Conservation (phyloP, 2,113 vertebrate species). For the Lagopus muta region DNA sequence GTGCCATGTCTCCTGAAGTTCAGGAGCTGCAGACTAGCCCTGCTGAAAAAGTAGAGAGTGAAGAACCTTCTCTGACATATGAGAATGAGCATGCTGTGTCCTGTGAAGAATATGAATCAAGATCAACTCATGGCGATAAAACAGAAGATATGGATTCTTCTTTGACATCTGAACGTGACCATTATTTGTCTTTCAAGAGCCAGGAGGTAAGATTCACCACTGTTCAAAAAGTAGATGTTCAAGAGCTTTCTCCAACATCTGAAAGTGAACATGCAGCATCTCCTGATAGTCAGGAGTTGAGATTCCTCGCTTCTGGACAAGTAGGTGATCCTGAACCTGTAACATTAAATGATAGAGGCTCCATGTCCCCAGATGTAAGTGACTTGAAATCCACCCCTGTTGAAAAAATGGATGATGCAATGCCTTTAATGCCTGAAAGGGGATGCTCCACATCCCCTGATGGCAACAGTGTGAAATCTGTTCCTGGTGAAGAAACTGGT, state of each 20-base stretch:
- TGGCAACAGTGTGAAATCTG: slow-evolving; percentile 26
- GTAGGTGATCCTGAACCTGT: not conserved
- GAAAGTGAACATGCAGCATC: slow-evolving; percentile 71
- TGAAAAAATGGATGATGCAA: slow-evolving; percentile 16
- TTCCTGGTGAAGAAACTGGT: slow-evolving; percentile 1
- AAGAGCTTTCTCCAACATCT: slow-evolving; percentile 59
- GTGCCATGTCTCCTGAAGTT: slow-evolving; percentile 74
- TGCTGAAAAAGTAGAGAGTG: not conserved
- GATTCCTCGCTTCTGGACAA: not conserved
- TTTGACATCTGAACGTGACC: not conserved
- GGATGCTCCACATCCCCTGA: slow-evolving; percentile 65
- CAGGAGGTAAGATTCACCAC: slow-evolving; percentile 47
- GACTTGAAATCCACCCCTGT: slow-evolving; percentile 67
- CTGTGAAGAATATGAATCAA: slow-evolving; percentile 72
- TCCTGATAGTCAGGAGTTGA: slow-evolving; percentile 45
- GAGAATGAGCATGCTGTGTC: slow-evolving; percentile 70
- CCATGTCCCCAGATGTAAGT: slow-evolving; percentile 71
- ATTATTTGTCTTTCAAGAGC: not conserved
- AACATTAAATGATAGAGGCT: slow-evolving; percentile 57
- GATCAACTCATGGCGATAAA: slow-evolving; percentile 80
- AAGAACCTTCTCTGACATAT: slow-evolving; percentile 62
- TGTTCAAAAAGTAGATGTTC: not conserved
- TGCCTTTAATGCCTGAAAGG: slow-evolving; percentile 31
- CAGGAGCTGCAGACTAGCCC: slow-evolving; percentile 60
- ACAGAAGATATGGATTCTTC: slow-evolving; percentile 33